Evolutionary conservation across 2,888 invertebrate genomes (phyloP).

Genomic region (Adineta ricciae): DNA sequence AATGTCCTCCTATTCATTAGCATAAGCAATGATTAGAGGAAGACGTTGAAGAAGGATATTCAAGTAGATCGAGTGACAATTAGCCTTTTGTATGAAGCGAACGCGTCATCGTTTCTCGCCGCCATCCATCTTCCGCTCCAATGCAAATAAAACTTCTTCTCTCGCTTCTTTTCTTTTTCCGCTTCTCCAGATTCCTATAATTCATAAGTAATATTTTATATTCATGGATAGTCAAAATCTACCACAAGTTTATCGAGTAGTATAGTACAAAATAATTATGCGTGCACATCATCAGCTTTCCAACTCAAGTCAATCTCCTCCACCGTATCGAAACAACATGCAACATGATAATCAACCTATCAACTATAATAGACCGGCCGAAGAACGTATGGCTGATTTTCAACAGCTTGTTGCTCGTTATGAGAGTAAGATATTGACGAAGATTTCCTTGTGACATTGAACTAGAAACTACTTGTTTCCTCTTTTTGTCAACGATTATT

Average conservation of each 20-base stretch:
- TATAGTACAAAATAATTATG: background rate
- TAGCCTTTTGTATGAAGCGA: background rate
- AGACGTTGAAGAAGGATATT: background rate
- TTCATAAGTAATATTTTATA: background rate
- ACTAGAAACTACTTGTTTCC: background rate
- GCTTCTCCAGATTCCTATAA: background rate
- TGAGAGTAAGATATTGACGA: background rate
- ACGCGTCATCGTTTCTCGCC: background rate
- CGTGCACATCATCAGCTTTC: background rate
- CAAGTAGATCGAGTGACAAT: background rate
- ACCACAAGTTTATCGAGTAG: background rate
- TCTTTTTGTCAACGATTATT: background rate
- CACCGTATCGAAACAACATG: background rate
- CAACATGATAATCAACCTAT: background rate
- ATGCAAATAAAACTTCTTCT: background rate
- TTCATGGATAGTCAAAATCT: background rate
- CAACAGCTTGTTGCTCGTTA: conserved; percentile 14
- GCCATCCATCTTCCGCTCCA: background rate
- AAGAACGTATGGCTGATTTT: background rate
- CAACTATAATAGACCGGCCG: background rate
- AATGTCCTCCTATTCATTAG: background rate
- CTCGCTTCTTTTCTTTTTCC: background rate
- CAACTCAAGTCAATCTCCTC: background rate
- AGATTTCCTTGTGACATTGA: background rate
- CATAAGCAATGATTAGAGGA: background rate